These are phyloP conservation scores for Aricia artaxerxes DNA, from an alignment of 2,888 invertebrate genomes.

Conservation along the genomic window DNA sequence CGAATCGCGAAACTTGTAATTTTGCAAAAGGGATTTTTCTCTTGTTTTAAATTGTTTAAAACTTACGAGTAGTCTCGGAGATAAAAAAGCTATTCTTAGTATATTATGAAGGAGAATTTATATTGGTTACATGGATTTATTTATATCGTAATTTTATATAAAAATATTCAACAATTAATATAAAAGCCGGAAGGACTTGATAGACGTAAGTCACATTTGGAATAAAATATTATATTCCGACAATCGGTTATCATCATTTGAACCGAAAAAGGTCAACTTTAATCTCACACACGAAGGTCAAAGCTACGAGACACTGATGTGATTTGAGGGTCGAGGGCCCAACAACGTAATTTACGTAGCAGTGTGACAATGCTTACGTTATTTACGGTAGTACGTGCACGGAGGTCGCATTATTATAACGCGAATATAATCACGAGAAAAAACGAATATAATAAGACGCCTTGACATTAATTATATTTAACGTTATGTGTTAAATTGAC, in stretches of 20 bases:
- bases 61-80: too few relatives aligned
- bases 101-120: too few relatives aligned
- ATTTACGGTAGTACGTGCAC: neutral
- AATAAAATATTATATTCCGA: too few relatives aligned
- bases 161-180: too few relatives aligned
- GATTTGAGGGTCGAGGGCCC: neutral
- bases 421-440: constrained; percentile 18
- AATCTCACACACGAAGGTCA: neutral
- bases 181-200: too few relatives aligned
- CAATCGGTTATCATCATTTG: neutral
- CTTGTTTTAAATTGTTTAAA: too few relatives aligned
- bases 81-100: too few relatives aligned
- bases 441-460: neutral
- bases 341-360: neutral
- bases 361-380: neutral
- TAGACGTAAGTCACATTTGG: too few relatives aligned
- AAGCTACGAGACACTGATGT: neutral
- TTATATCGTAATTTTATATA: too few relatives aligned
- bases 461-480: constrained; percentile 18
- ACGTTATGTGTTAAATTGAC: constrained; percentile 2
- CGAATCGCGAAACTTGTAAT: neutral
- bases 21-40: too few relatives aligned
- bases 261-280: neutral
- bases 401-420: constrained; percentile 15
- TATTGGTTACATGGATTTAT: too few relatives aligned